Evolutionary conservation across 2,888 invertebrate species (phyloP).

Genomic region (Pollenia labialis): DNA sequence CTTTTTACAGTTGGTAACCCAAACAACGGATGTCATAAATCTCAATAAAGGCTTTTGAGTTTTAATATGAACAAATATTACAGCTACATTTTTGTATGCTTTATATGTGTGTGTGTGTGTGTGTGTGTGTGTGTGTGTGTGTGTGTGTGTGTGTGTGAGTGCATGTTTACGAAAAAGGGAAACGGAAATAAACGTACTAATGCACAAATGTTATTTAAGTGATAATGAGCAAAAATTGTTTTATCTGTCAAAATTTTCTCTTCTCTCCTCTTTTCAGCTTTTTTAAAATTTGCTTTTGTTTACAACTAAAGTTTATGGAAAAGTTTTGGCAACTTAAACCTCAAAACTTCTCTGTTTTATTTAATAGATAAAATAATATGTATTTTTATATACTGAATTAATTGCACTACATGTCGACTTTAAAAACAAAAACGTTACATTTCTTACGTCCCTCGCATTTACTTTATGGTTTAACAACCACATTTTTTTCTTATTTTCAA

Average conservation of each 20-base stretch:
- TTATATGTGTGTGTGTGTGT: background rate
- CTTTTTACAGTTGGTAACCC: slow-evolving; percentile 41
- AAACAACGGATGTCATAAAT: slow-evolving; percentile 68
- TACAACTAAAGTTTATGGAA: background rate
- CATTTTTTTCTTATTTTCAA: too few relatives aligned
- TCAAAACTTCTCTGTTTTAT: too few relatives aligned
- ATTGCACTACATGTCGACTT: too few relatives aligned
- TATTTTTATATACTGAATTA: too few relatives aligned
- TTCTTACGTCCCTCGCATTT: too few relatives aligned
- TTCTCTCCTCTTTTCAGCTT: background rate
- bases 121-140: background rate
- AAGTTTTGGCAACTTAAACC: background rate
- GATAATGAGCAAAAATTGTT: slow-evolving; percentile 41
- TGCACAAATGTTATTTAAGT: slow-evolving; percentile 50
- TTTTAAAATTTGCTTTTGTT: background rate
- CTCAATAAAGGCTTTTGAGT: slow-evolving; percentile 58
- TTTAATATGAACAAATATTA: slow-evolving; percentile 42
- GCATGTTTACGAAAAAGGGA: slow-evolving; percentile 37
- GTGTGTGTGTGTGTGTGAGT: background rate
- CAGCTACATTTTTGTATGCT: background rate
- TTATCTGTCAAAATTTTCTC: slow-evolving; percentile 12
- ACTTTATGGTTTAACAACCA: too few relatives aligned
- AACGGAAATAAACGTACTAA: slow-evolving; percentile 59
- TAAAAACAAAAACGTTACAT: too few relatives aligned
- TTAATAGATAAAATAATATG: too few relatives aligned